Evolutionary conservation across 2,888 invertebrate species (phyloP), one percentile per base, ranked within the genome.

Genomic region (Chrysolina americana): DNA sequence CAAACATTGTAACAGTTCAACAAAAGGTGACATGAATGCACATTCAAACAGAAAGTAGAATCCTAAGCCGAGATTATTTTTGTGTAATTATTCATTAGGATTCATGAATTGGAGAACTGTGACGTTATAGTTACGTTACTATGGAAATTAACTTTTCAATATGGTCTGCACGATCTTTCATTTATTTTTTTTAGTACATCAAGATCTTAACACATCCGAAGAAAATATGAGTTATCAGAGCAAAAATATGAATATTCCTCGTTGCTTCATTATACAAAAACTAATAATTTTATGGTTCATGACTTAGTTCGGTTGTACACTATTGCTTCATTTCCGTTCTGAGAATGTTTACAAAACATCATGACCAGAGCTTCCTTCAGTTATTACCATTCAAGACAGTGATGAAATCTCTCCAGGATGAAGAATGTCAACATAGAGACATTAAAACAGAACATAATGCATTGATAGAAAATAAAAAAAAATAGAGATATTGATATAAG

Each of bases 11-110:
- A 59, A 41, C 50, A 64, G 41, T 48, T 56, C 50, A 41, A 65
- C 71, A 71, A 65, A 65, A n/a, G 71, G 10, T 36, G 41, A n/a
- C 23, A 41, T 59, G 48, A 44, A 56, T 41, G 19, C 56, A 71
- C 23, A 59, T 71, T 71, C 65, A 65, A 71, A 64, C 53, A 71
- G 59, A 59, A 59, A 59, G 23, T 56, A 36, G 15, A 28, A 15
- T 28, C 36, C 15, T 15, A 28, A 17, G 19, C 19, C 56, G 56
- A 21, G 56, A 13, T 56, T 56, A 36, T 8, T 36, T 28, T 36
- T 6, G 36, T 36, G 36, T 36, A 36, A 36, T 36, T 36, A 8
- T 8, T 44, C 0, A 44, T 13, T 3, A 15, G 1, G 36, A 36
- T 36, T 36, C 36, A 36, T 36, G 8, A 36, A 36, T 36, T 36